Conservation (phyloP, 2,797 vertebrate species). For the Siniperca obscura region DNA sequence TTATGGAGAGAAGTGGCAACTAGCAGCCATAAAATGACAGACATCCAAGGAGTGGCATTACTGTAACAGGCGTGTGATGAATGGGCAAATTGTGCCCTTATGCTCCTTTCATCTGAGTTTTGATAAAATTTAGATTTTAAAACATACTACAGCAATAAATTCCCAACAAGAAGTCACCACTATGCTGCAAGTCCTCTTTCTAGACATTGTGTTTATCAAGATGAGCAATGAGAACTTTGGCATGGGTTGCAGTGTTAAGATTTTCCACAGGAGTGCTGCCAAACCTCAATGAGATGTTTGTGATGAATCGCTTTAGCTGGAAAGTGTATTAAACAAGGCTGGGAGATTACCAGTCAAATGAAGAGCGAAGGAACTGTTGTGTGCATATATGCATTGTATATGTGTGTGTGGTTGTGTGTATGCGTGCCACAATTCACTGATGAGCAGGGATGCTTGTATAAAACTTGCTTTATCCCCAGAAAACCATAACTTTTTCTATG, state of each 20-base stretch:
- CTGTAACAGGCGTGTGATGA: constrained; percentile 33
- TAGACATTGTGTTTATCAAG: constrained; percentile 72
- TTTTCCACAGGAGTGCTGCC: constrained; percentile 78
- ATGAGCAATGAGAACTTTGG: constrained; percentile 60
- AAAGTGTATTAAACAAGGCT: constrained; percentile 67
- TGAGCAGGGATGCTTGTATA: constrained; percentile 34
- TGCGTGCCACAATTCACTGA: neutral
- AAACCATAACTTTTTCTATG: constrained; percentile 26
- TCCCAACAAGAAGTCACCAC: constrained; percentile 14
- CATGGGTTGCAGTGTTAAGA: constrained; percentile 67
- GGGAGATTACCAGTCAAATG: constrained; percentile 58
- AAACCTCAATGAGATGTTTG: constrained; percentile 72
- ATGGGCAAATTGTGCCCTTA: constrained; percentile 43
- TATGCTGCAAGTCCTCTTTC: constrained; percentile 11
- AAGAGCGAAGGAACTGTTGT: constrained; percentile 50
- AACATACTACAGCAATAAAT: constrained; percentile 24
- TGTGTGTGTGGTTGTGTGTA: neutral
- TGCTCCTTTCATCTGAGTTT: constrained; percentile 33
- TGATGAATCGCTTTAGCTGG: constrained; percentile 72
- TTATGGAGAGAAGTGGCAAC: constrained; percentile 69
- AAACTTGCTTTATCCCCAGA: constrained; percentile 41
- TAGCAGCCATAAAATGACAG: constrained; percentile 61
- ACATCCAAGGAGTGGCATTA: constrained; percentile 42
- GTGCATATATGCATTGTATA: constrained; percentile 21
- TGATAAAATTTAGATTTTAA: constrained; percentile 38